Evolutionary conservation across 2,888 invertebrate genomes (phyloP).

Genomic region (Patella ulyssiponensis): DNA sequence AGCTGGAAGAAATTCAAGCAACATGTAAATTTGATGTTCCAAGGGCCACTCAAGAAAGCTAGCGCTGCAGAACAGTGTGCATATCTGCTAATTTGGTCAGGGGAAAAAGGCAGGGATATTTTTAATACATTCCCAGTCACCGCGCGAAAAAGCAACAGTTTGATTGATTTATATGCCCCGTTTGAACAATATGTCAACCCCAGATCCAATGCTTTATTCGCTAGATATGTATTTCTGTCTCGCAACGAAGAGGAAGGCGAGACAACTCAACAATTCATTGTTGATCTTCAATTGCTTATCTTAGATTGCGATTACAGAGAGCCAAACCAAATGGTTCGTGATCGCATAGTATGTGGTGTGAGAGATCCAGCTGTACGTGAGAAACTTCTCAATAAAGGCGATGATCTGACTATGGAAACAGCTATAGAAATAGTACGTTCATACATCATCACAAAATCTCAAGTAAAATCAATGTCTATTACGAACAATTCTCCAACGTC

Average conservation of each 20-base stretch:
- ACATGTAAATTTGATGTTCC: conserved; percentile 28
- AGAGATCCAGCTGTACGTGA: conserved; percentile 25
- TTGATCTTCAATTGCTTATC: conserved; percentile 5
- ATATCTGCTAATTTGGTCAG: conserved; percentile 31
- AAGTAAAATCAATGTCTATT: too few relatives aligned
- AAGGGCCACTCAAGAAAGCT: conserved; percentile 24
- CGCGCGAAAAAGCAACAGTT: conserved; percentile 8
- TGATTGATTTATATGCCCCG: too few relatives aligned
- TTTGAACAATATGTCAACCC: conserved; percentile 22
- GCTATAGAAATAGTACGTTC: conserved; percentile 27
- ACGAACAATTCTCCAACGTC: neutral
- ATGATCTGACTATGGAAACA: conserved; percentile 26
- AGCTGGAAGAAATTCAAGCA: conserved; percentile 34
- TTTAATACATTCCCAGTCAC: conserved; percentile 29
- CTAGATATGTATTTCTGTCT: conserved; percentile 24
- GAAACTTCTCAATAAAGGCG: conserved; percentile 32
- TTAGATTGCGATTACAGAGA: conserved; percentile 20
- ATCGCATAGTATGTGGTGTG: conserved; percentile 36
- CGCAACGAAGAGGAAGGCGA: conserved; percentile 25
- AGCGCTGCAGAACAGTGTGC: conserved; percentile 16
- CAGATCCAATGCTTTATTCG: conserved; percentile 29
- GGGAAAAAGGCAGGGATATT: conserved; percentile 32
- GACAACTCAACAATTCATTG: conserved; percentile 17
- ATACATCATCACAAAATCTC: too few relatives aligned
- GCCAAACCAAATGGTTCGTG: conserved; percentile 20